Conservation (phyloP, 1,140 invertebrate species). For the Stegodyphus dumicola region DNA sequence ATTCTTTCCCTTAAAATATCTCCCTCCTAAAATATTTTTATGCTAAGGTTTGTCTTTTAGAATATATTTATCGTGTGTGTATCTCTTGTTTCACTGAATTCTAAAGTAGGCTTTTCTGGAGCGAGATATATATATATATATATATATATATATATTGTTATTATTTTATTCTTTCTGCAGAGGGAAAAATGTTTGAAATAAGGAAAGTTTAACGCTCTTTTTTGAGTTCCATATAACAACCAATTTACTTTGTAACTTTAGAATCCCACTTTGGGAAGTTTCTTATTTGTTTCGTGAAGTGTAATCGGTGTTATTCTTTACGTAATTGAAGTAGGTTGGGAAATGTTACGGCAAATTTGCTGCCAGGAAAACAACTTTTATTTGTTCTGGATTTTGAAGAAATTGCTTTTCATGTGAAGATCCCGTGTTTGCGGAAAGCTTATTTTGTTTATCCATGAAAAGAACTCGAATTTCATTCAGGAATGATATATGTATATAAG, state of each 20-base stretch:
- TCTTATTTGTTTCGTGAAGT: slow-evolving; percentile 3
- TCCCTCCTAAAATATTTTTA: background rate
- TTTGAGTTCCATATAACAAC: slow-evolving; percentile 36
- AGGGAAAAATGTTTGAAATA: background rate
- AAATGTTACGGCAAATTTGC: no score
- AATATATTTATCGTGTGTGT: background rate
- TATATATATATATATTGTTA: background rate
- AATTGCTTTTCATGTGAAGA: background rate
- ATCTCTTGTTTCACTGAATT: slow-evolving; percentile 36
- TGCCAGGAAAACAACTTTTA: background rate
- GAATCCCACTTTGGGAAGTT: slow-evolving; percentile 43
- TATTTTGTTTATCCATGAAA: no score
- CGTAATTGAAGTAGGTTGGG: slow-evolving; percentile 13
- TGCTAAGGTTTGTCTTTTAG: background rate
- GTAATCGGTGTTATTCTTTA: slow-evolving; percentile 29
- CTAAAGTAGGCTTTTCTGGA: slow-evolving; percentile 10
- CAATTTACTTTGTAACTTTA: slow-evolving; percentile 58
- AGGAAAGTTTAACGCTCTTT: slow-evolving; percentile 2
- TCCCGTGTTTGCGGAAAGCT: no score
- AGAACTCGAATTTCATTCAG: no score
- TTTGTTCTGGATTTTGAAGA: background rate
- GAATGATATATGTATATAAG: no score
- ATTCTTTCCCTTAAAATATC: background rate
- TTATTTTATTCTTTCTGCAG: background rate
- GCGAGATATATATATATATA: background rate